Percentiles rank a stretch among this genome's conserved stretches.
These are phyloP conservation scores for Creontiades dilutus DNA, from an alignment of 2,888 invertebrate species.

Conservation along the genomic window DNA sequence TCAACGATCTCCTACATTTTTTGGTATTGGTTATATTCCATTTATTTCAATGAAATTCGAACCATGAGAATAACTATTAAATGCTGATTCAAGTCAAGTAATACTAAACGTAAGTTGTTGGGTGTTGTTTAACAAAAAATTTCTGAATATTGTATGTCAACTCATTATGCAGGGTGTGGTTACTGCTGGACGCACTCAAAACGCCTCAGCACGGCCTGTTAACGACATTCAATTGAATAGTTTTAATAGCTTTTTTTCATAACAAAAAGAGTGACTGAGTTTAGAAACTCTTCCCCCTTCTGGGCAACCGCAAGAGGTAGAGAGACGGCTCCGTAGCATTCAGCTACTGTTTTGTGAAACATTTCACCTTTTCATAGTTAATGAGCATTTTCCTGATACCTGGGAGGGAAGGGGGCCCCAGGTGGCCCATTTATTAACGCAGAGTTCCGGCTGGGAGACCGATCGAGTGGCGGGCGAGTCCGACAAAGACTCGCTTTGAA, in stretches of 20 bases:
- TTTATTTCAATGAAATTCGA: no score
- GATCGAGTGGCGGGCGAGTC: conserved; percentile 8
- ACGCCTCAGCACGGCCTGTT: no score
- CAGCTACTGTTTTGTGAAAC: conserved; percentile 49
- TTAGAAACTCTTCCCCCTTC: not conserved
- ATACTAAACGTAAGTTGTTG: no score
- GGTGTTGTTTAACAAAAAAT: no score
- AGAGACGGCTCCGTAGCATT: not conserved
- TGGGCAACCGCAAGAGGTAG: not conserved
- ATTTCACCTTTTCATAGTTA: conserved; percentile 65
- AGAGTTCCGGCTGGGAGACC: conserved; percentile 69
- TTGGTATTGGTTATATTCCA: no score
- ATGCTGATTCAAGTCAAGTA: no score
- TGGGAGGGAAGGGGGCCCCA: conserved; percentile 55
- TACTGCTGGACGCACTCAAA: no score
- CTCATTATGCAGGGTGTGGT: no score
- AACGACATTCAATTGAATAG: not conserved
- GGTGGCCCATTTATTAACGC: conserved; percentile 73
- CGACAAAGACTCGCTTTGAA: conserved; percentile 25
- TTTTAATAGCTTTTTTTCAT: not conserved
- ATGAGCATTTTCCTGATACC: conserved; percentile 72
- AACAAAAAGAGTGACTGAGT: not conserved
- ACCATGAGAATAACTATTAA: no score
- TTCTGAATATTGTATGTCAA: no score
- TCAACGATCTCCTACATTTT: no score